These are phyloP conservation scores for Dichetophora obliterata DNA, from an alignment of 2,888 invertebrate genomes.

Conservation along the genomic window DNA sequence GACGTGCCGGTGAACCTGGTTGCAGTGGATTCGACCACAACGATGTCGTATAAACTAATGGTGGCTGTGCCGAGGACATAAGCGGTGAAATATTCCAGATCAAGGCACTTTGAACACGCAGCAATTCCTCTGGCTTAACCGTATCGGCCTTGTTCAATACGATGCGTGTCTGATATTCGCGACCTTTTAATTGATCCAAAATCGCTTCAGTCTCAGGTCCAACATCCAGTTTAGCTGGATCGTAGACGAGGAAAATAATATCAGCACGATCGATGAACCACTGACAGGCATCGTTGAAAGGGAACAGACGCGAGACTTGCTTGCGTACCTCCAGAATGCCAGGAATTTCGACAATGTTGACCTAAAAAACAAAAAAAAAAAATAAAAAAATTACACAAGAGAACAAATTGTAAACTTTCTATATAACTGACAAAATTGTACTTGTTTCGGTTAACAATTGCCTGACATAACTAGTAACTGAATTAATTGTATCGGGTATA, in stretches of 20 bases:
- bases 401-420: not conserved
- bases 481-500: too few relatives aligned
- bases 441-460: too few relatives aligned
- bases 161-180: conserved; percentile 93
- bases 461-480: too few relatives aligned
- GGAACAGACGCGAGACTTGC: conserved; percentile 92
- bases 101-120: conserved; percentile 92
- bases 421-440: not conserved
- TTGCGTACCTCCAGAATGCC: conserved; percentile 95
- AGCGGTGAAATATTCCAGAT: conserved; percentile 98
- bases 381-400: too few relatives aligned
- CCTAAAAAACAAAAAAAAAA: conserved; percentile 74
- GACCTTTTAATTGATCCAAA: conserved; percentile 93
- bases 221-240: conserved; percentile 94
- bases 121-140: conserved; percentile 90
- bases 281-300: conserved; percentile 95
- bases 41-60: conserved; percentile 90
- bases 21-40: conserved; percentile 90
- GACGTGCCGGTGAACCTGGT: conserved; percentile 82
- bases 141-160: conserved; percentile 95
- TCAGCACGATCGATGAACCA: conserved; percentile 98
- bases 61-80: conserved; percentile 94
- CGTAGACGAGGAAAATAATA: conserved; percentile 94
- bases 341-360: conserved; percentile 96
- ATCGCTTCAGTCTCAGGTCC: conserved; percentile 96